Evolutionary conservation across 2,888 invertebrate species (phyloP).

Genomic region (Melinopterus prodromus): DNA sequence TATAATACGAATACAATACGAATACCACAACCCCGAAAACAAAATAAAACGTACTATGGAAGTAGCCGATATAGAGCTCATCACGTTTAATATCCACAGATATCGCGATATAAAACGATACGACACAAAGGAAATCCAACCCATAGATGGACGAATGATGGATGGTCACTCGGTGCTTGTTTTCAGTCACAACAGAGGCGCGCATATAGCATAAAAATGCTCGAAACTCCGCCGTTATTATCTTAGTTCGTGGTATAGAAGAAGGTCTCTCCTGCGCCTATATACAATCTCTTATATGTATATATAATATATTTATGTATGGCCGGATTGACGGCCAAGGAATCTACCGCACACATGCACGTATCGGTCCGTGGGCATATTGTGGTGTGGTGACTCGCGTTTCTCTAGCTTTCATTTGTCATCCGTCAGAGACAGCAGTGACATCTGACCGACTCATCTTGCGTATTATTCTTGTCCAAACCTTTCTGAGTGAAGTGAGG

Average conservation of each 20-base stretch:
- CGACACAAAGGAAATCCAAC: neutral
- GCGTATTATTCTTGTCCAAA: conserved; percentile 40
- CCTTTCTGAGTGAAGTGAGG: conserved; percentile 41
- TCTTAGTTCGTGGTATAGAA: conserved; percentile 5
- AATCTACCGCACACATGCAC: conserved; percentile 49
- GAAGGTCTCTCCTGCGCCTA: neutral
- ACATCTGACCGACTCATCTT: conserved; percentile 59
- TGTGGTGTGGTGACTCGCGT: conserved; percentile 57
- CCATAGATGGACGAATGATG: conserved; percentile 8
- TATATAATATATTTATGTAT: conserved; percentile 16
- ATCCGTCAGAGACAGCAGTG: conserved; percentile 57
- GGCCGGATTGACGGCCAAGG: conserved; percentile 39
- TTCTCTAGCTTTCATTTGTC: conserved; percentile 59
- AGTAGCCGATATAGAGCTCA: too few species aligned
- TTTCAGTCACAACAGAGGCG: conserved; percentile 23
- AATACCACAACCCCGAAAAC: too few species aligned
- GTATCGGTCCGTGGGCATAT: conserved; percentile 52
- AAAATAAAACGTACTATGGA: too few species aligned
- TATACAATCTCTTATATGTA: neutral
- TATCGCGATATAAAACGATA: neutral
- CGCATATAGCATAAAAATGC: conserved; percentile 15
- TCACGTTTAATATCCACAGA: too few species aligned
- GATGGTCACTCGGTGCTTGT: conserved; percentile 15
- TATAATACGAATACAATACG: too few species aligned
- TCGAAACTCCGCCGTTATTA: conserved; percentile 22